These are phyloP conservation scores for Stratiomys singularior DNA, from an alignment of 2,888 invertebrate species.

Conservation along the genomic window DNA sequence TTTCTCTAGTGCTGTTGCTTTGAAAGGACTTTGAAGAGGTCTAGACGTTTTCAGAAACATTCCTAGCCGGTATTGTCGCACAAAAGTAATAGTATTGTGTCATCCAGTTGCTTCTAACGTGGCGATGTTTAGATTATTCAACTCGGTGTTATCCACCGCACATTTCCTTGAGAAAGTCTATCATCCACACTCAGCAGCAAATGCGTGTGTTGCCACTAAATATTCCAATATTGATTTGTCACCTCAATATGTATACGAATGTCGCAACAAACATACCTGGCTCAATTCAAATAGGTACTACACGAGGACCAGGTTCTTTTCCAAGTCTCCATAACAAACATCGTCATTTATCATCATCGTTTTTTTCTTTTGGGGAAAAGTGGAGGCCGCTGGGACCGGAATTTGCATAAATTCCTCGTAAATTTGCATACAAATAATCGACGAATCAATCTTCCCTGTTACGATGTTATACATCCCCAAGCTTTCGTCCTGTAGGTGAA, in stretches of 20 bases:
- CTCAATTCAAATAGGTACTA: neutral
- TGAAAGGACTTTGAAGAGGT: too few relatives aligned
- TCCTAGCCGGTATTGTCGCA: too few relatives aligned
- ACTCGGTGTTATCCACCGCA: too few relatives aligned
- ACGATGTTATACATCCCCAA: slow-evolving; percentile 34
- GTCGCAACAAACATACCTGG: neutral
- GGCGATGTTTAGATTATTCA: too few relatives aligned
- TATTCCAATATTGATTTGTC: neutral
- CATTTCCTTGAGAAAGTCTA: too few relatives aligned
- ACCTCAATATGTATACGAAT: neutral
- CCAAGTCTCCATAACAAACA: slow-evolving; percentile 3
- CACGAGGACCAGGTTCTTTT: neutral
- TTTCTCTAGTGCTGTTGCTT: too few relatives aligned
- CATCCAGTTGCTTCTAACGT: too few relatives aligned
- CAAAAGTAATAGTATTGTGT: too few relatives aligned
- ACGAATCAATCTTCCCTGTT: slow-evolving; percentile 51
- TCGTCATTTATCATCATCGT: slow-evolving; percentile 47
- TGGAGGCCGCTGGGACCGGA: slow-evolving; percentile 41
- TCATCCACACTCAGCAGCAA: too few relatives aligned
- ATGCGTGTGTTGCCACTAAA: neutral
- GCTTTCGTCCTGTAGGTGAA: neutral
- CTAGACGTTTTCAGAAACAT: too few relatives aligned
- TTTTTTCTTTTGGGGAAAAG: slow-evolving; percentile 14
- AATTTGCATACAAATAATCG: slow-evolving; percentile 59
- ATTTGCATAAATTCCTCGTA: slow-evolving; percentile 57